Conservation (phyloP, 2,113 vertebrate genomes). For the Malurus cyaneus region DNA sequence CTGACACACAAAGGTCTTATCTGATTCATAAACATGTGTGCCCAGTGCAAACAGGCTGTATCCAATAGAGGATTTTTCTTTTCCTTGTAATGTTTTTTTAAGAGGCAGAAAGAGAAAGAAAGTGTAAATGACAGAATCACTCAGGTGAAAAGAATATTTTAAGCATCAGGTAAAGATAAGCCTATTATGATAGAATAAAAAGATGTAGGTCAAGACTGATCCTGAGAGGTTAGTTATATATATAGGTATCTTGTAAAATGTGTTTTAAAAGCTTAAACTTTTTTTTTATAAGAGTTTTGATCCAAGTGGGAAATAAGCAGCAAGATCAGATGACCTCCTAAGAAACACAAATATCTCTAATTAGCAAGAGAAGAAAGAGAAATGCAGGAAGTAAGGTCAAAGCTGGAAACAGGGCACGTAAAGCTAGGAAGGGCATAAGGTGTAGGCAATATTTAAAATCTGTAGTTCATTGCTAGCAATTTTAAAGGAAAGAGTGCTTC, state of each 20-base stretch:
- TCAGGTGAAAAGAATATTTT: slow-evolving; percentile 21
- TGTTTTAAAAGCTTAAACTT: slow-evolving; percentile 39
- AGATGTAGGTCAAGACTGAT: slow-evolving; percentile 34
- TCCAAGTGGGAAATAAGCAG: slow-evolving; percentile 56
- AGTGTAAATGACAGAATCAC: slow-evolving; percentile 2
- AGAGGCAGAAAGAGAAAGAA: slow-evolving; percentile 31
- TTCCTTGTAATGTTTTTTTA: slow-evolving; percentile 27
- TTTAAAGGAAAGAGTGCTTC: not conserved
- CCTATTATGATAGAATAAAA: slow-evolving; percentile 17
- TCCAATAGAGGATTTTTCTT: slow-evolving; percentile 23
- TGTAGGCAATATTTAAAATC: not conserved
- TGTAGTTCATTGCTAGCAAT: not conserved
- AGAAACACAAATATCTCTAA: slow-evolving; percentile 51
- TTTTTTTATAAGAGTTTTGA: slow-evolving; percentile 47
- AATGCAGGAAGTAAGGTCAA: slow-evolving; percentile 39
- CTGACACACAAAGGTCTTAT: slow-evolving; percentile 68
- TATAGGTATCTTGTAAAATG: slow-evolving; percentile 40
- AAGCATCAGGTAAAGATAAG: slow-evolving; percentile 25
- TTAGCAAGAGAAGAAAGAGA: slow-evolving; percentile 19
- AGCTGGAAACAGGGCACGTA: not conserved
- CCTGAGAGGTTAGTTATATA: slow-evolving; percentile 38
- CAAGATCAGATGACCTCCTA: slow-evolving; percentile 38
- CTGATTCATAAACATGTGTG: slow-evolving; percentile 58
- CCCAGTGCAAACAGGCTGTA: slow-evolving; percentile 58
- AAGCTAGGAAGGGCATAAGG: not conserved